Conservation (phyloP, 2,888 invertebrate species). For the Agonopterix heracliana region DNA sequence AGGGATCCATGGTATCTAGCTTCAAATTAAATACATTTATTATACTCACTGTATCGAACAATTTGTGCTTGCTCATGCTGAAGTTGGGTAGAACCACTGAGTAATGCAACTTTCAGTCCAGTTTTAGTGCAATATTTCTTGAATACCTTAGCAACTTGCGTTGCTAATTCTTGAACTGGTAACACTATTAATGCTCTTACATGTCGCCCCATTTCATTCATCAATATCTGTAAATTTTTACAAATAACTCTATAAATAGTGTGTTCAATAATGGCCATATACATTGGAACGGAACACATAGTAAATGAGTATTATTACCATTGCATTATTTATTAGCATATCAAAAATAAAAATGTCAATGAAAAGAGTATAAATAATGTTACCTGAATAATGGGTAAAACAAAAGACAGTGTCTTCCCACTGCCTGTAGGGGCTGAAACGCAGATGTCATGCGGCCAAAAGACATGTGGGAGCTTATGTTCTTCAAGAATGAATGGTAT, state of each 20-base stretch:
- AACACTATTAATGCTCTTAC: conserved; percentile 92
- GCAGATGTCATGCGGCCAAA: conserved; percentile 92
- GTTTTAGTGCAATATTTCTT: conserved; percentile 81
- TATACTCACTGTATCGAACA: conserved; percentile 61
- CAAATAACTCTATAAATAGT: not conserved
- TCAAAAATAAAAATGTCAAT: too few relatives aligned
- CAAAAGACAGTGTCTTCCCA: conserved; percentile 97
- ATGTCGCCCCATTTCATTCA: conserved; percentile 77
- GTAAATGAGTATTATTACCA: too few relatives aligned
- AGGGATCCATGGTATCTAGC: not conserved
- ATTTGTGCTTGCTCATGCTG: conserved; percentile 81
- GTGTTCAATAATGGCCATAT: too few relatives aligned
- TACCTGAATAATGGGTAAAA: conserved; percentile 91
- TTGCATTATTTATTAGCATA: too few relatives aligned
- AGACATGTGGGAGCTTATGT: conserved; percentile 73
- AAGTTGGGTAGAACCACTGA: conserved; percentile 82
- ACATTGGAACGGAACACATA: too few relatives aligned
- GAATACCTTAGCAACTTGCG: conserved; percentile 92
- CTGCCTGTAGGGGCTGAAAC: conserved; percentile 98
- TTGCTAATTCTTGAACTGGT: conserved; percentile 94
- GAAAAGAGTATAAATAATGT: too few relatives aligned
- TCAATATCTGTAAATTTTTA: conserved; percentile 69
- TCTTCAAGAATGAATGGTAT: conserved; percentile 85
- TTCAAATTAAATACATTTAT: not conserved
- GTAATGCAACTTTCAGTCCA: conserved; percentile 80